Base-by-base conservation (phyloP, 2,888 invertebrate genomes). In the Eupithecia insigniata region DNA sequence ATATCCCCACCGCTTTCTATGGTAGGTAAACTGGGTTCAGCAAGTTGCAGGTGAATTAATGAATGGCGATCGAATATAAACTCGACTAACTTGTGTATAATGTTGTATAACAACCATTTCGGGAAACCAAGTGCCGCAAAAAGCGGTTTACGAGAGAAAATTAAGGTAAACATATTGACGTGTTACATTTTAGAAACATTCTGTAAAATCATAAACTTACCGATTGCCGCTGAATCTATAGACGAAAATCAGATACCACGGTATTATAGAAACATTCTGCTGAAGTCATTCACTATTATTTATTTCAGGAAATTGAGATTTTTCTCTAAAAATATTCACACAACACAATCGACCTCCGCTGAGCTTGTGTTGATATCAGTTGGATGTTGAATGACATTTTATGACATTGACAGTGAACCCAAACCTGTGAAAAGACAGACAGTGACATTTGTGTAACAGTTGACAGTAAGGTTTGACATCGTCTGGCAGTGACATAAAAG, bases 301-400 rank as follows among this genome's bases (percentile, higher is more conserved):
- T 60, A 28, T 67, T 30, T 70, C 73, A 73, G 64, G 14, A 69
- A 73, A 55, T 58, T 36, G 14, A 55, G n/a, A 28, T 18, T 18
- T 51, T 58, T 58, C n/a, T 22, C 22, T 51, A 14, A 43, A n/a
- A 43, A n/a, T 18, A 43, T 43, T 43, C 39, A 43, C 43, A 39
- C 3, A 0, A 39, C 39, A 36, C 36, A 39, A 58, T 5, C 12
- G 28, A 58, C 58, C 58, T 28, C 58, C 58, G 58, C 28, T 10
- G 58, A 55, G 55, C 26, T 22, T 46, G 26, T 55, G 55, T 55
- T 55, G 10, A 8, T 22, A 12, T 26, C 12, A 12, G 1, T 55
- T 8, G 1, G 1, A 0, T 22, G 55, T 8, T 26, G 12, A 12
- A 26, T 1, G 43, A 43, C 43, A 43, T 4, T 36, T 1, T 12